A percentile compares a stretch with the other conserved stretches of the same genome.
Evolutionary conservation across 2,797 vertebrate genomes (phyloP).

Genomic region (Peromyscus attwateri): DNA sequence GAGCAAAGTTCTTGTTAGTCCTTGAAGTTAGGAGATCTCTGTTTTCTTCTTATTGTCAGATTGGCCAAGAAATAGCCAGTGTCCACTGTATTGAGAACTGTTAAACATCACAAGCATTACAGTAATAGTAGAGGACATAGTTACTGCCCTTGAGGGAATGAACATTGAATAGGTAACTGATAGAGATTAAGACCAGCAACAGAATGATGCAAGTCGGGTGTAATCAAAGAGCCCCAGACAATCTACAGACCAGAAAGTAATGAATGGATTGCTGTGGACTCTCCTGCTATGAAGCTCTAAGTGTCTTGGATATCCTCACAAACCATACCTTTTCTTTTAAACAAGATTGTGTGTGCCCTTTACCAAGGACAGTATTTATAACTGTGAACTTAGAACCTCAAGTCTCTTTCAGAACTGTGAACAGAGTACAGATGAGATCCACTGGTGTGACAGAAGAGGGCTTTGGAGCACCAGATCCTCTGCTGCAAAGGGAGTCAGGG

Average conservation of each 20-base stretch:
- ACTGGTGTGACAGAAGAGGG: neutral
- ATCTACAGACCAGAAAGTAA: slow-evolving; percentile 37
- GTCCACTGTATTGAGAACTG: slow-evolving; percentile 13
- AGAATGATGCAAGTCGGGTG: slow-evolving; percentile 1
- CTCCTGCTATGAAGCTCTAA: neutral
- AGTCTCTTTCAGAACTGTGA: slow-evolving; percentile 34
- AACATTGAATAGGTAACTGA: slow-evolving; percentile 42
- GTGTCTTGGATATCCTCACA: slow-evolving; percentile 39
- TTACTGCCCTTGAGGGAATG: slow-evolving; percentile 18
- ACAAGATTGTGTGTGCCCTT: neutral
- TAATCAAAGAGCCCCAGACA: slow-evolving; percentile 29
- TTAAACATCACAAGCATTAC: slow-evolving; percentile 12
- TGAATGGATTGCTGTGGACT: neutral
- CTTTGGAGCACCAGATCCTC: neutral
- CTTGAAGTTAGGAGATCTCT: slow-evolving; percentile 24
- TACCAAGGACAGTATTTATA: slow-evolving; percentile 35
- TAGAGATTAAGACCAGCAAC: slow-evolving; percentile 11
- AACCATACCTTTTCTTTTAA: slow-evolving; percentile 59
- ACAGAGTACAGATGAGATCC: neutral
- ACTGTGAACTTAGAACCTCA: slow-evolving; percentile 3
- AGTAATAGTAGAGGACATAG: slow-evolving; percentile 33
- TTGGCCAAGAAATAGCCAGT: slow-evolving; percentile 31
- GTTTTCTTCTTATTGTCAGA: slow-evolving; percentile 28
- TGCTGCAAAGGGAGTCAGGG: neutral
- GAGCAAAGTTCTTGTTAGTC: slow-evolving; percentile 9